Evolutionary conservation across 1,140 invertebrate genomes (phyloP), one percentile per base, ranked within the genome.

Genomic region (Pomacea maculata): DNA sequence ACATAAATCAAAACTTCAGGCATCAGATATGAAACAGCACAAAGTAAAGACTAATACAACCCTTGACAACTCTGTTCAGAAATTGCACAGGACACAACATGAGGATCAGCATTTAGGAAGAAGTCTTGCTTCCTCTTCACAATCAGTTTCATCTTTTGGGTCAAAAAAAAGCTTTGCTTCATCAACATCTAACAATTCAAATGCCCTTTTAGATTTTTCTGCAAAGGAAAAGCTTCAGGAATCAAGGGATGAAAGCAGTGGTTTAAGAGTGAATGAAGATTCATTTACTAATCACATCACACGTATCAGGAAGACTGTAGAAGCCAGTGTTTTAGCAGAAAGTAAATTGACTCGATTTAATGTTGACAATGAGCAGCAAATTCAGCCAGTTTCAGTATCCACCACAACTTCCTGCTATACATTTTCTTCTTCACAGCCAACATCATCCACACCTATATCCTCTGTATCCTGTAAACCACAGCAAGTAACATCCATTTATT

Each of bases 311-410:
- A 77, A 80, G 21, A 71, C 70, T 34, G 82, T 84, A 34, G 83
- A 84, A 75, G 79, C 71, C 74, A 84, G 83, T 74, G 83, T 84
- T 9, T 45, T 68, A 67, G 77, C 77, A n/a, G 77, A 71, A 52
- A 15, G 54, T 17, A 70, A 25, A 54, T 19, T 25, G 17, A 17
- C 52, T 6, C 57, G n/a, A 14, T 19, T 45, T 6, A 78, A 25
- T 11, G 19, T n/a, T n/a, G 45, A 67, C 5, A 45, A 71, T 9
- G n/a, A 54, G 21, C 54, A 54, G 65, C 21, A 17, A 11, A 67
- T 29, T 12, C 34, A 29, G 52, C 21, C 6, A 54, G 14, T 19
- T 7, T 54, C 67, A 57, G 77, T 14, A 3, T 45, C 61, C 15
- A 17, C 63, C 9, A 52, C n/a, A 21, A 52, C 75, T 5, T 64